phyloP scores from a whole-genome alignment of 2,113 vertebrate species.

The Mastomys natalensis region DNA sequence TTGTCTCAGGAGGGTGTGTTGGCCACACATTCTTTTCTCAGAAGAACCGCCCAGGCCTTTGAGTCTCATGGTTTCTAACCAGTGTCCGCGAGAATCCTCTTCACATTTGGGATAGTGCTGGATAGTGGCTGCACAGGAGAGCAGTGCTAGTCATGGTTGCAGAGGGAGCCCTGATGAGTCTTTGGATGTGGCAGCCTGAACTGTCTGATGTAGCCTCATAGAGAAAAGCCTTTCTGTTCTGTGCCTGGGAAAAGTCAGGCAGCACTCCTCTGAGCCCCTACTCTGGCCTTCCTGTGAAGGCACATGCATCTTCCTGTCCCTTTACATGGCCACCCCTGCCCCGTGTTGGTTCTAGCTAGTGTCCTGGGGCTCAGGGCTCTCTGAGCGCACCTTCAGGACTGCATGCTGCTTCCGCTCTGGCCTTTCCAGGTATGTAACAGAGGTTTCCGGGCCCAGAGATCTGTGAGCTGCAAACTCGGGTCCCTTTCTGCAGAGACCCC shows the following conservation, averaged over 20 bases:
- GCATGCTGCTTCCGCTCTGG: too few relatives aligned
- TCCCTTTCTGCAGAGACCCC: background rate
- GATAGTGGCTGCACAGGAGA: background rate
- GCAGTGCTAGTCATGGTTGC: background rate
- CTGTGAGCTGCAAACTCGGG: background rate
- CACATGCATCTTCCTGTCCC: background rate
- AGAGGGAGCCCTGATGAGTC: accelerated
- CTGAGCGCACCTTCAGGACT: background rate
- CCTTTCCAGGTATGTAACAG: background rate
- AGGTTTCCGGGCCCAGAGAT: background rate
- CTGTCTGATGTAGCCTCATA: background rate
- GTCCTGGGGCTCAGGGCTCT: background rate
- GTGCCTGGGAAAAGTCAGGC: background rate
- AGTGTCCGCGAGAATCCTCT: background rate
- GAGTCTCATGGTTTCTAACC: background rate
- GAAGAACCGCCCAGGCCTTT: background rate
- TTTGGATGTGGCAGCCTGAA: background rate
- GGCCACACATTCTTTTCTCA: accelerated
- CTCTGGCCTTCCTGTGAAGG: background rate
- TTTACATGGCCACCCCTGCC: accelerated
- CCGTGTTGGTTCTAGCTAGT: background rate
- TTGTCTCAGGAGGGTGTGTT: background rate
- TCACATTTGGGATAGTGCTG: background rate
- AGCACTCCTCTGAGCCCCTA: background rate
- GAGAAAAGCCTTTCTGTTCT: background rate